phyloP scores from a whole-genome alignment of 2,113 vertebrate species.

The Amblyopsis rosae region DNA sequence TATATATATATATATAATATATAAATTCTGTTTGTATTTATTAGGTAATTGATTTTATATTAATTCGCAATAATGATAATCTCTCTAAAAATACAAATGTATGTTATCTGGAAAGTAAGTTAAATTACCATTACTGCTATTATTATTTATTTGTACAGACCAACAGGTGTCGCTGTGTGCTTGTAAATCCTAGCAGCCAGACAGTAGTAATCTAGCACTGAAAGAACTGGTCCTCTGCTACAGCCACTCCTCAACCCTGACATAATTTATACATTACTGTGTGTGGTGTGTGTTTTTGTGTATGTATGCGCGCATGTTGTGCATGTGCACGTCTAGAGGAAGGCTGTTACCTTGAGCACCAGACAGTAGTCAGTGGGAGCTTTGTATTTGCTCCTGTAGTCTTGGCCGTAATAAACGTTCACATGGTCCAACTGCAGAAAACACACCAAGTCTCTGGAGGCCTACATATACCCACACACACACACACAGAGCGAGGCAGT shows the following conservation, averaged over 20 bases:
- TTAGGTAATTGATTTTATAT: background rate
- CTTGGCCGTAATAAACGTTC: conserved; percentile 93
- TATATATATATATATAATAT: background rate
- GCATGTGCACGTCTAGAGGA: background rate
- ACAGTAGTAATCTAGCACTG: background rate
- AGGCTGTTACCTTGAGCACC: conserved; percentile 87
- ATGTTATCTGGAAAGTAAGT: too few species aligned
- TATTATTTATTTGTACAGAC: background rate
- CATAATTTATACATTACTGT: background rate
- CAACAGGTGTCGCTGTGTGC: conserved; percentile 21
- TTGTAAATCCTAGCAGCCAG: background rate
- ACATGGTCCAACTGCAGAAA: conserved; percentile 97
- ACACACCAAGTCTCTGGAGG: conserved; percentile 93
- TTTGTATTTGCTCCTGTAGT: conserved; percentile 97
- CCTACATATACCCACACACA: conserved; percentile 64
- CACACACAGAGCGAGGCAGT: background rate
- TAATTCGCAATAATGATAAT: background rate
- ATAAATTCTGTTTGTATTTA: background rate
- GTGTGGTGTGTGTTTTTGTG: background rate
- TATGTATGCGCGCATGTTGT: background rate
- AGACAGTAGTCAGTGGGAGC: conserved; percentile 96
- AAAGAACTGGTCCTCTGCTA: too few species aligned
- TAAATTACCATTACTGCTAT: background rate
- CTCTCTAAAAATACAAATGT: too few species aligned
- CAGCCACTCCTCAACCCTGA: too few species aligned